A percentile compares a stretch with the other conserved stretches of the same genome.
Conservation (phyloP, 2,797 vertebrate genomes). For the Mastacembelus armatus region DNA sequence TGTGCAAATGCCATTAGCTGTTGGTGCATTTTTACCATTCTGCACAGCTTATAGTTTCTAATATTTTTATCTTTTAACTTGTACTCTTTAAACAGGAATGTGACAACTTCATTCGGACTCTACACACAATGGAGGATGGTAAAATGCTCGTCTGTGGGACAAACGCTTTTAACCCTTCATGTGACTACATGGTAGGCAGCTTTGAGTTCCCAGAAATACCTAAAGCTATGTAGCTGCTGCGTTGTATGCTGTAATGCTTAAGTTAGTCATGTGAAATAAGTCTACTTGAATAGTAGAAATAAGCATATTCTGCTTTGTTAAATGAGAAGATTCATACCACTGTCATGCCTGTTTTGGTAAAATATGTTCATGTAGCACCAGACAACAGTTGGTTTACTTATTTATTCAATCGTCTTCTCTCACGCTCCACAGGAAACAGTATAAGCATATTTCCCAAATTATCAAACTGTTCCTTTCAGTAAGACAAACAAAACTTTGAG, state of each 20-base stretch:
- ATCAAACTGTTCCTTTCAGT: not conserved
- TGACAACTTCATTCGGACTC: constrained; percentile 39
- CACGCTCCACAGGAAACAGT: not conserved
- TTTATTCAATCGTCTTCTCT: no score
- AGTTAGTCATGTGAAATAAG: no score
- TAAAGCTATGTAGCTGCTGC: no score
- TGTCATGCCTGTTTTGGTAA: no score
- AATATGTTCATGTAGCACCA: no score
- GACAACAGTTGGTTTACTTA: no score
- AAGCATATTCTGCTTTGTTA: not conserved
- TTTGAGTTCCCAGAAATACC: not conserved
- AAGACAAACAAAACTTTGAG: no score
- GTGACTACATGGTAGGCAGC: constrained; percentile 29
- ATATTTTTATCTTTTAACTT: not conserved
- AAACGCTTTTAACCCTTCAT: constrained; percentile 38
- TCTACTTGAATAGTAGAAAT: no score
- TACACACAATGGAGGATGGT: constrained; percentile 33
- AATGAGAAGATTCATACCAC: no score
- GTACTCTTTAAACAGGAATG: constrained; percentile 30
- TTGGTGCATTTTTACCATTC: not conserved
- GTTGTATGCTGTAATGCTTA: no score
- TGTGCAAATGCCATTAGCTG: not conserved
- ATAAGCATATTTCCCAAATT: no score
- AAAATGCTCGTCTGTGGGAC: constrained; percentile 42
- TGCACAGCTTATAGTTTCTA: no score